A percentile compares a stretch with the other conserved stretches of the same genome.
phyloP scores from a whole-genome alignment of 2,797 vertebrate genomes.

The Paramormyrops hopkinsi region DNA sequence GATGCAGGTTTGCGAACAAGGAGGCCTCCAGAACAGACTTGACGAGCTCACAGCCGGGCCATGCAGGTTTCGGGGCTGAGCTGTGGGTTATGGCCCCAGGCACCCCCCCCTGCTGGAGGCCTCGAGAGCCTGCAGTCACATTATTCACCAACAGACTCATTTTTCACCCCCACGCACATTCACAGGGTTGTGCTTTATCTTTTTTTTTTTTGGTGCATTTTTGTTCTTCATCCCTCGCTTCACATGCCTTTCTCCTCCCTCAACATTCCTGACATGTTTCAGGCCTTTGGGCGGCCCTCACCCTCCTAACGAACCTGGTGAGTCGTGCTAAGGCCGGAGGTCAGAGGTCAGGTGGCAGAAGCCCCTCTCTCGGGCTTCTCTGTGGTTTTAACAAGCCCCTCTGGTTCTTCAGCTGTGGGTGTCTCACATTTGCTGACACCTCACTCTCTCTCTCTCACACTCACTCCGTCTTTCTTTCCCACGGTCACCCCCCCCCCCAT shows the following conservation, averaged over 20 bases:
- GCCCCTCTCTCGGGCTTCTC: background rate
- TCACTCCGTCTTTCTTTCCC: background rate
- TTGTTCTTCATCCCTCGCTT: background rate
- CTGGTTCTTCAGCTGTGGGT: background rate
- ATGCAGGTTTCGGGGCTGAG: background rate
- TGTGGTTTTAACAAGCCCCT: background rate
- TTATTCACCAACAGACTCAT: background rate
- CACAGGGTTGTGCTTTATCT: background rate
- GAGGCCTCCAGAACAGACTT: background rate
- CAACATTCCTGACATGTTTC: background rate
- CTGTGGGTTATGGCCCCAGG: background rate
- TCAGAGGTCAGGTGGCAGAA: background rate
- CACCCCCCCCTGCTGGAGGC: background rate
- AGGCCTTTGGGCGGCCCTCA: background rate
- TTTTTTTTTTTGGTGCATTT: background rate
- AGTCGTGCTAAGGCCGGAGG: background rate
- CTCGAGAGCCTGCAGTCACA: background rate
- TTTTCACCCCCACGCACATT: background rate
- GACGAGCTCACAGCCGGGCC: background rate
- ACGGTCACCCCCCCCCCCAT: too few relatives aligned
- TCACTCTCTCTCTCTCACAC: background rate
- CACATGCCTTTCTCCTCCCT: background rate
- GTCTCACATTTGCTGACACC: background rate
- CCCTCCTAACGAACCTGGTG: background rate
- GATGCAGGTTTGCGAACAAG: background rate